These are phyloP conservation scores for Cydia amplana DNA, from an alignment of 1,140 invertebrate species.

Conservation along the genomic window DNA sequence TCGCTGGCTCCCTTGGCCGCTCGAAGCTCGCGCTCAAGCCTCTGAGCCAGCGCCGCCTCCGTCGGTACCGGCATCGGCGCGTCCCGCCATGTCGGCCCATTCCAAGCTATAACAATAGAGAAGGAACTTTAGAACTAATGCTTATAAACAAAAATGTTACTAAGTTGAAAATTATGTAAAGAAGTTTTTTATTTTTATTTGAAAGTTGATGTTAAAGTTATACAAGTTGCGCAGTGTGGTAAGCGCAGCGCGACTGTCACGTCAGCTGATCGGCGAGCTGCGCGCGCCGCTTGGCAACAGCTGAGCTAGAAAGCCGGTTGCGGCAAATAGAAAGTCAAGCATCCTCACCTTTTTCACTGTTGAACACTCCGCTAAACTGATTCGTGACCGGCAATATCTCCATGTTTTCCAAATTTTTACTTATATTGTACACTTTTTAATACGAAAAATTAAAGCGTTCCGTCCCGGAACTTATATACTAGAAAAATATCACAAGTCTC, in stretches of 20 bases:
- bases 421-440: constrained; percentile 79
- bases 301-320: constrained; percentile 66
- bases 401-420: constrained; percentile 80
- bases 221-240: constrained; percentile 72
- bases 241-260: constrained; percentile 36
- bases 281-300: constrained; percentile 76
- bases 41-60: constrained; percentile 81
- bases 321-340: constrained; percentile 69
- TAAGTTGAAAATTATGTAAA: constrained; percentile 31
- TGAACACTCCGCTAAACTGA: constrained; percentile 79
- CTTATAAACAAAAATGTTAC: constrained; percentile 14
- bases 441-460: constrained; percentile 67
- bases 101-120: constrained; percentile 71
- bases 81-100: constrained; percentile 70
- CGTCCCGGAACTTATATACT: constrained; percentile 69
- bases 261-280: constrained; percentile 38
- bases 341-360: constrained; percentile 78
- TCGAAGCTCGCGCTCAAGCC: constrained; percentile 87
- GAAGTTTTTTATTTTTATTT: not conserved
- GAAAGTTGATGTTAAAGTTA: constrained; percentile 24
- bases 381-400: constrained; percentile 79
- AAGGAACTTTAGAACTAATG: constrained; percentile 40
- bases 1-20: constrained; percentile 87
- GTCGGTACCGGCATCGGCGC: constrained; percentile 69
- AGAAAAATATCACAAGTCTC: constrained; percentile 80